Conservation (phyloP, 1,140 invertebrate species). For the Venturia canescens region DNA sequence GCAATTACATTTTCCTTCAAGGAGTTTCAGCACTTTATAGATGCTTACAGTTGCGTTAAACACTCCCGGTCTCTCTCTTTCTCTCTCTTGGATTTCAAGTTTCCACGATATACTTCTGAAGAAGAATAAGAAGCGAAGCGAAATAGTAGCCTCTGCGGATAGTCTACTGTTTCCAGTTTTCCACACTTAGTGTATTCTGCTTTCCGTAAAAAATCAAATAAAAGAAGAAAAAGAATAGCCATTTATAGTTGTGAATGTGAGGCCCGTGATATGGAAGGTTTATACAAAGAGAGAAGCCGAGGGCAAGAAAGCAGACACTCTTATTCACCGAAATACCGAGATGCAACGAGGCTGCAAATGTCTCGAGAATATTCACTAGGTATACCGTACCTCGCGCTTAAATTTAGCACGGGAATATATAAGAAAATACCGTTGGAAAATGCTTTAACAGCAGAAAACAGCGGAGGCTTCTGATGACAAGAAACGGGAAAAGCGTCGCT, state of each 20-base stretch:
- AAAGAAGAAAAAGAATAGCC: constrained; percentile 16
- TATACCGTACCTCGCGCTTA: background rate
- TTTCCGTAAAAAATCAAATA: too few relatives aligned
- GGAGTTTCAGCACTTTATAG: background rate
- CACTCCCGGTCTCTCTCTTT: background rate
- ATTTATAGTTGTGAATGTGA: background rate
- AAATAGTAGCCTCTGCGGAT: background rate
- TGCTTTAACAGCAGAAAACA: constrained; percentile 8
- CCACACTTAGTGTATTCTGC: background rate
- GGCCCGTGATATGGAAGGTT: background rate
- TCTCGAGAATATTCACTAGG: background rate
- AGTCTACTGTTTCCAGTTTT: background rate
- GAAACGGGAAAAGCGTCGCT: constrained; percentile 13
- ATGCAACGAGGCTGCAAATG: background rate
- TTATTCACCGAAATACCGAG: background rate
- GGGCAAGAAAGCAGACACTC: background rate
- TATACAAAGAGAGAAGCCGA: constrained; percentile 4
- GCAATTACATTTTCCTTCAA: constrained; percentile 6
- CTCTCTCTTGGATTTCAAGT: background rate
- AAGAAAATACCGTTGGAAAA: background rate
- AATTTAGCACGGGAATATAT: constrained; percentile 3
- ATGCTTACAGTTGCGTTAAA: constrained; percentile 1
- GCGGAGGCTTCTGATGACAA: background rate
- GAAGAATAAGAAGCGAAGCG: constrained; percentile 3
- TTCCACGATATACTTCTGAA: background rate